Conservation (phyloP, 2,888 invertebrate species). For the Tiphia femorata region DNA sequence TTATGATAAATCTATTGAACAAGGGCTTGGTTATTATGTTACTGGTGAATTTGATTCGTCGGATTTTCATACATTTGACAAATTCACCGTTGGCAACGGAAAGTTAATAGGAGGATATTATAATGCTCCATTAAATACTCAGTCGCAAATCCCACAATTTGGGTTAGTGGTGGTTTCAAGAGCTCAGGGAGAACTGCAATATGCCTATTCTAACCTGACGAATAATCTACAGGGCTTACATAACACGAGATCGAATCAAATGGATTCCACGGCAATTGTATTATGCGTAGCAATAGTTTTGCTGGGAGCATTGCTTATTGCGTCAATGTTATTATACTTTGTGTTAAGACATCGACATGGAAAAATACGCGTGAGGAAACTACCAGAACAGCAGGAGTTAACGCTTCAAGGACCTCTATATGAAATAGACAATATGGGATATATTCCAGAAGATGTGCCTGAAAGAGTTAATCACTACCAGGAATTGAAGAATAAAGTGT, state of each 20-base stretch:
- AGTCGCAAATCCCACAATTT: slow-evolving; percentile 56
- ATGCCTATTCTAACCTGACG: slow-evolving; percentile 58
- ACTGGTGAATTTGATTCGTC: slow-evolving; percentile 83
- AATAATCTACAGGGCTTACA: slow-evolving; percentile 20
- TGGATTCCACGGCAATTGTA: slow-evolving; percentile 55
- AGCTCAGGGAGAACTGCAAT: slow-evolving; percentile 64
- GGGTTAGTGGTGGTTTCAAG: slow-evolving; percentile 70
- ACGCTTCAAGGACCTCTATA: slow-evolving; percentile 84
- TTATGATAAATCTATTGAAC: slow-evolving; percentile 76
- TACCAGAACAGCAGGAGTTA: slow-evolving; percentile 76
- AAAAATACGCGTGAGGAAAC: slow-evolving; percentile 70
- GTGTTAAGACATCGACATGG: slow-evolving; percentile 70
- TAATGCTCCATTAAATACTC: slow-evolving; percentile 80
- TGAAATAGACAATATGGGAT: slow-evolving; percentile 85
- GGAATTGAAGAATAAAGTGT: slow-evolving; percentile 81
- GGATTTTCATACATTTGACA: slow-evolving; percentile 68
- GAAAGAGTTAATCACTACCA: slow-evolving; percentile 79
- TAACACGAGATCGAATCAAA: slow-evolving; percentile 3
- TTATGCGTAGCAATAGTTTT: slow-evolving; percentile 80
- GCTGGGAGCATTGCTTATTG: slow-evolving; percentile 76
- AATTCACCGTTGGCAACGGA: slow-evolving; percentile 85
- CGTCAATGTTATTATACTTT: slow-evolving; percentile 75
- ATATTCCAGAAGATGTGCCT: slow-evolving; percentile 79
- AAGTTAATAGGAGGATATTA: slow-evolving; percentile 80
- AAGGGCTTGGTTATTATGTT: slow-evolving; percentile 84